Percentiles rank a stretch among this genome's conserved stretches.
phyloP scores from a whole-genome alignment of 2,797 vertebrate genomes.

The Echiichthys vipera region DNA sequence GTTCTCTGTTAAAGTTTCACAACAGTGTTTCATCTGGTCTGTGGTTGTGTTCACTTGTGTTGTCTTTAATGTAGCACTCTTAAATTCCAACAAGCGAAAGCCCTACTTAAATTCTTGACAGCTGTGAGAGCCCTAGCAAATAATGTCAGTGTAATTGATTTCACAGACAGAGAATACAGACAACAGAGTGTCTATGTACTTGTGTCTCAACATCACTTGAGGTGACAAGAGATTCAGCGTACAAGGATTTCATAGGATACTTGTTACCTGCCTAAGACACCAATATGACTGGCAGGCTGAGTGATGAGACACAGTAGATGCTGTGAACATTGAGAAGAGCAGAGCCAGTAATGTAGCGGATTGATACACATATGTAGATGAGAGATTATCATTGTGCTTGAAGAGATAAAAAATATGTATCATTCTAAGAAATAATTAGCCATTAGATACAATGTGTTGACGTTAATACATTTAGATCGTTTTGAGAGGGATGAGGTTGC shows the following conservation, averaged over 20 bases:
- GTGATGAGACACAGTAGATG: not conserved
- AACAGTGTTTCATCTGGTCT: slow-evolving; percentile 21
- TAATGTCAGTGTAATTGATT: slow-evolving; percentile 6
- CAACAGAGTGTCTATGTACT: not conserved
- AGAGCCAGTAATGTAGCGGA: not conserved
- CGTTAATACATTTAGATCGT: slow-evolving; percentile 2
- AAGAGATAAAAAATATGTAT: not conserved
- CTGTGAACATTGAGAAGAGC: not conserved
- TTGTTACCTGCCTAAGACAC: not conserved
- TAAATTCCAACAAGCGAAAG: slow-evolving; percentile 13
- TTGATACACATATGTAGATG: not conserved
- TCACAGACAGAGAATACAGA: slow-evolving; percentile 1
- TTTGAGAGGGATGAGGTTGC: slow-evolving; percentile 20
- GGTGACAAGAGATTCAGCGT: not conserved
- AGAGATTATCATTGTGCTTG: not conserved
- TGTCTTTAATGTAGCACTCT: slow-evolving; percentile 21
- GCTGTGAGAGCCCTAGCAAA: slow-evolving; percentile 20
- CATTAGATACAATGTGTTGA: slow-evolving; percentile 27
- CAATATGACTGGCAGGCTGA: not conserved
- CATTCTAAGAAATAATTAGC: not conserved
- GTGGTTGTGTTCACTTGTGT: not conserved
- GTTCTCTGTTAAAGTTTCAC: not conserved
- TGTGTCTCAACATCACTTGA: not conserved
- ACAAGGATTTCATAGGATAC: not conserved
- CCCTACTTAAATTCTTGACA: slow-evolving; percentile 9